phyloP scores from a whole-genome alignment of 2,888 invertebrate species.

The Agrochola lota region DNA sequence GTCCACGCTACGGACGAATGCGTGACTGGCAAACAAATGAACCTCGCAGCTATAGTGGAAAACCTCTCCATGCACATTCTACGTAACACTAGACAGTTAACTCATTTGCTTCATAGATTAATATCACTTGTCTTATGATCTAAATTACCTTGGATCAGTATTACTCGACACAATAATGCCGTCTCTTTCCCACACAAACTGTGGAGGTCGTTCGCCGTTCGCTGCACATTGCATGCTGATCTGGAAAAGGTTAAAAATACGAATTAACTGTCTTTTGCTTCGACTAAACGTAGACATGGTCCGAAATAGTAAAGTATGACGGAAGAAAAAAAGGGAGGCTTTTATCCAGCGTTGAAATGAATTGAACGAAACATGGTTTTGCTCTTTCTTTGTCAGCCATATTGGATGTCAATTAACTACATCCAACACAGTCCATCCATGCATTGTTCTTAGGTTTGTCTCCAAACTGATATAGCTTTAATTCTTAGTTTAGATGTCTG shows the following conservation, averaged over 20 bases:
- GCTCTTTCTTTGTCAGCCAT: neutral
- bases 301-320: neutral
- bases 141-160: slow-evolving; percentile 83
- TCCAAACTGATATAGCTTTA: too few relatives aligned
- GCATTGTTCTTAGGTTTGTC: too few relatives aligned
- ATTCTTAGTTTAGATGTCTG: too few relatives aligned
- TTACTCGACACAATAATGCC: slow-evolving; percentile 83
- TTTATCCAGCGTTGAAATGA: too few relatives aligned
- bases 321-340: neutral
- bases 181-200: slow-evolving; percentile 87
- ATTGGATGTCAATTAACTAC: neutral
- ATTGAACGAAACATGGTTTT: neutral
- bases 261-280: neutral
- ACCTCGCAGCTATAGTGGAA: neutral
- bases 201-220: slow-evolving; percentile 83
- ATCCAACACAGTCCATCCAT: neutral
- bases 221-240: slow-evolving; percentile 88
- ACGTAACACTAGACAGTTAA: neutral
- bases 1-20: too few relatives aligned
- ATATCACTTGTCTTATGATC: neutral
- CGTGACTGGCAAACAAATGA: neutral
- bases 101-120: neutral
- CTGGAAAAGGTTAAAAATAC: slow-evolving; percentile 68
- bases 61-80: neutral
- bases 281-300: neutral